phyloP scores from a whole-genome alignment of 2,888 invertebrate species.

The Spatulosminthurus flaviceps region DNA sequence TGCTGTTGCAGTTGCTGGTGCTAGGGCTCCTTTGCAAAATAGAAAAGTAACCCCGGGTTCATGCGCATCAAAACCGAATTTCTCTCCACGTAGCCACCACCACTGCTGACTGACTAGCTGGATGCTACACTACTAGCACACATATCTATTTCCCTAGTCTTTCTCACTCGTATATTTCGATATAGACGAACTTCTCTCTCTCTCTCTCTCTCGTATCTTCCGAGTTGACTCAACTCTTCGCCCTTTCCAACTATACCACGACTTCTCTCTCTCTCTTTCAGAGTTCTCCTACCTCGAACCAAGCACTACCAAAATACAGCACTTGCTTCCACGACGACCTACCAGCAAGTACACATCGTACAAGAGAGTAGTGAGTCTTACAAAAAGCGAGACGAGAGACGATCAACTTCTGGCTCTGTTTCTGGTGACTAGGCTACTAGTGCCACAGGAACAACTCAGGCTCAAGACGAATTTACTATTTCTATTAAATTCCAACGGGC shows the following conservation, averaged over 20 bases:
- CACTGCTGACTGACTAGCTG: conserved; percentile 22
- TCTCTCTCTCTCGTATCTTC: conserved; percentile 1
- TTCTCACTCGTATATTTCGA: too few relatives aligned
- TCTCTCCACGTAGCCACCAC: conserved; percentile 15
- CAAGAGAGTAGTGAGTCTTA: too few relatives aligned
- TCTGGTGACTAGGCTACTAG: background rate
- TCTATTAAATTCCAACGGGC: conserved; percentile 33
- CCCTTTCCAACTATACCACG: background rate
- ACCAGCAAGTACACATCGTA: too few relatives aligned
- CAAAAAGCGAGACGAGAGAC: too few relatives aligned
- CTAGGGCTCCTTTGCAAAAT: background rate
- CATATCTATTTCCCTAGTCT: conserved; percentile 11
- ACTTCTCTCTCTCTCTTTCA: too few relatives aligned
- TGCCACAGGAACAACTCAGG: too few relatives aligned
- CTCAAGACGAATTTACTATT: background rate
- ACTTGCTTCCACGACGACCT: too few relatives aligned
- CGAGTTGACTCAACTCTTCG: conserved; percentile 20
- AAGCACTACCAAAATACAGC: too few relatives aligned
- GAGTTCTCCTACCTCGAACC: too few relatives aligned
- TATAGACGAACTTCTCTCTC: background rate
- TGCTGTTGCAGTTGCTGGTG: background rate
- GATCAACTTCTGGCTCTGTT: background rate
- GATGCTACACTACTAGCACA: conserved; percentile 38
- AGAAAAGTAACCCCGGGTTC: conserved; percentile 39
- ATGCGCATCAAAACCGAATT: conserved; percentile 42